These are phyloP conservation scores for human DNA, from an alignment of 2,113 vertebrate species.

Conservation along the genomic window GRCh38 chr16:57822501-57823000, in stretches of 20 bases:
- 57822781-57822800: neutral
- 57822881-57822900: neutral
- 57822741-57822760: neutral
- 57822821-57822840: neutral
- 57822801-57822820: neutral
- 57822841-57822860: fast-evolving
- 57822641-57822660: neutral
- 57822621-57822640: neutral
- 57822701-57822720: neutral
- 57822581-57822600: neutral
- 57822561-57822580: fast-evolving
- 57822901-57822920: neutral
- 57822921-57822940: neutral
- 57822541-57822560: neutral
- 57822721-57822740: too few relatives aligned
- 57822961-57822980: too few relatives aligned
- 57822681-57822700: neutral
- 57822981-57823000: too few relatives aligned
- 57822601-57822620: neutral
- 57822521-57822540: neutral
- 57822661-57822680: neutral
- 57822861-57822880: neutral
- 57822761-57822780: neutral
- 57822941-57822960: too few relatives aligned
- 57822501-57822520: neutral